Percentiles rank a stretch among this genome's conserved stretches.
These are phyloP conservation scores for Cyprinella venusta DNA, from an alignment of 2,797 vertebrate genomes.

Conservation along the genomic window DNA sequence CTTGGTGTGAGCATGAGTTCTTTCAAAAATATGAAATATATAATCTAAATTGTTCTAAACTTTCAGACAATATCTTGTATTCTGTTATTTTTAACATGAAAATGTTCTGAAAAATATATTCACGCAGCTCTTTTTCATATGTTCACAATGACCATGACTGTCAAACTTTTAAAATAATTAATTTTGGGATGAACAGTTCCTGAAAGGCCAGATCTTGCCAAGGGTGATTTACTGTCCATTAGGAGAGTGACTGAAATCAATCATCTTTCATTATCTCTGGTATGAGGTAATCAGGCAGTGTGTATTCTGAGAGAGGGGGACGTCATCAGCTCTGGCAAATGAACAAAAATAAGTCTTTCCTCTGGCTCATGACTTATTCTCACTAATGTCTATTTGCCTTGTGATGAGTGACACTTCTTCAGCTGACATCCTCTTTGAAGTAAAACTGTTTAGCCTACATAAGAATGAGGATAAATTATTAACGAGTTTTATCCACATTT, in stretches of 20 bases:
- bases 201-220: constrained; percentile 32
- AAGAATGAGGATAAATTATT: neutral
- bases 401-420: constrained; percentile 19
- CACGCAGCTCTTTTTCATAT: neutral
- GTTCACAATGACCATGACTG: neutral
- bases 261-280: constrained; percentile 50
- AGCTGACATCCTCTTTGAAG: constrained; percentile 15
- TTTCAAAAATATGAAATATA: too few species aligned
- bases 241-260: constrained; percentile 46
- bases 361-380: constrained; percentile 43
- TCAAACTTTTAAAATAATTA: neutral
- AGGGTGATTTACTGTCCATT: constrained; percentile 33
- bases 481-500: constrained; percentile 4
- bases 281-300: constrained; percentile 48
- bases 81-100: neutral
- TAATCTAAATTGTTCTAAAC: too few species aligned
- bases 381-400: constrained; percentile 34
- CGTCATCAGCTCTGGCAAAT: constrained; percentile 43
- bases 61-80: neutral
- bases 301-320: constrained; percentile 22
- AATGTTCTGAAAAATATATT: neutral
- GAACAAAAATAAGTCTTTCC: constrained; percentile 37
- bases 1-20: too few species aligned
- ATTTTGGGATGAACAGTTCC: constrained; percentile 1
- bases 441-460: constrained; percentile 9